These are phyloP conservation scores for Dinoponera quadriceps DNA, from an alignment of 1,140 invertebrate genomes.

Conservation along the genomic window DNA sequence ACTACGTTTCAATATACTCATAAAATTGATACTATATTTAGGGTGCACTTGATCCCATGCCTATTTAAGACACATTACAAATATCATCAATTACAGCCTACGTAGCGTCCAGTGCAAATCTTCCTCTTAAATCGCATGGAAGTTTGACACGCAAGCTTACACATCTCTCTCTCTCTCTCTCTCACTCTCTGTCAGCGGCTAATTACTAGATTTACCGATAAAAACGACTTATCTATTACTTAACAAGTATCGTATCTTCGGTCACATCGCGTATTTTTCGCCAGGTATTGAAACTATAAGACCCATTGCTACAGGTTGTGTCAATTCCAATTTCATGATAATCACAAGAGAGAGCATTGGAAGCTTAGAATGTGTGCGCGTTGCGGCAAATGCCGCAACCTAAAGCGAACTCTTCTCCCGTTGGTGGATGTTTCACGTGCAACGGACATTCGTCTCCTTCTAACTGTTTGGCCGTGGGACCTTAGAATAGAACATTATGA, in stretches of 20 bases:
- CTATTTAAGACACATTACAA: slow-evolving; percentile 8
- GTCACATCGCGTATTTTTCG: slow-evolving; percentile 42
- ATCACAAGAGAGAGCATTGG: slow-evolving; percentile 60
- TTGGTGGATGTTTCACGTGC: slow-evolving; percentile 97
- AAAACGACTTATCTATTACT: slow-evolving; percentile 75
- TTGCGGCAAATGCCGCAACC: slow-evolving; percentile 99
- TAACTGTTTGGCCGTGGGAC: slow-evolving; percentile 95
- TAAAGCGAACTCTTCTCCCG: slow-evolving; percentile 98
- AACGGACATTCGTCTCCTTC: slow-evolving; percentile 98
- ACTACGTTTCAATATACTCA: slow-evolving; percentile 22
- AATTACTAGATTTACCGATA: slow-evolving; percentile 71
- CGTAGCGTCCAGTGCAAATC: slow-evolving; percentile 47
- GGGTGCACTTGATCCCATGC: neutral
- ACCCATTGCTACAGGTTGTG: slow-evolving; percentile 54
- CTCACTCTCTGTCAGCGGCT: slow-evolving; percentile 11
- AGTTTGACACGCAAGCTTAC: slow-evolving; percentile 57
- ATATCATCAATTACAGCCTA: slow-evolving; percentile 54
- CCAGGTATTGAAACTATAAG: slow-evolving; percentile 41
- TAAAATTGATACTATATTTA: neutral
- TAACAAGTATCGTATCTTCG: slow-evolving; percentile 67
- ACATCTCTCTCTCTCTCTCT: neutral
- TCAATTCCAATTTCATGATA: slow-evolving; percentile 71
- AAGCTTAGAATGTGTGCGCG: slow-evolving; percentile 95
- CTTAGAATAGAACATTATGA: slow-evolving; percentile 84
- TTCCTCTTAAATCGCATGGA: slow-evolving; percentile 35